A percentile compares a stretch with the other conserved stretches of the same genome.
Evolutionary conservation across 2,113 vertebrate species (phyloP).

Genomic region (Corydoras maculifer): DNA sequence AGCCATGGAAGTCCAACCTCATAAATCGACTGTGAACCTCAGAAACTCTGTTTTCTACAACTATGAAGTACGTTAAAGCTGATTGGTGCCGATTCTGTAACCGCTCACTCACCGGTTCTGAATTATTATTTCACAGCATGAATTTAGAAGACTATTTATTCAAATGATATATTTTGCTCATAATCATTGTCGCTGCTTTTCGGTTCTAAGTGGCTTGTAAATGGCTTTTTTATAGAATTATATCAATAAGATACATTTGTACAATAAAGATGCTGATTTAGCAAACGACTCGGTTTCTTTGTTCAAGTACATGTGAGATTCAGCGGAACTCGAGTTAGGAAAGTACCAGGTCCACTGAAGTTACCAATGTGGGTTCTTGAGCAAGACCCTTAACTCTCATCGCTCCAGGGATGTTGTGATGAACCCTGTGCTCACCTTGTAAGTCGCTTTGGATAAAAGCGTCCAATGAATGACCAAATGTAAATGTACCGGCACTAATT

Average conservation of each 20-base stretch:
- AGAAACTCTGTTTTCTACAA: constrained; percentile 91
- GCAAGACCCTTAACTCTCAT: too few relatives aligned
- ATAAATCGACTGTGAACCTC: constrained; percentile 94
- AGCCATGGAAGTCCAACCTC: constrained; percentile 63
- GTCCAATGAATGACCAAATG: too few relatives aligned
- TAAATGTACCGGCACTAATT: too few relatives aligned
- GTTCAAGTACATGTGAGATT: constrained; percentile 24
- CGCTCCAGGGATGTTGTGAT: too few relatives aligned
- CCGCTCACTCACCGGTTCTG: constrained; percentile 94
- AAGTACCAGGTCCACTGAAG: too few relatives aligned
- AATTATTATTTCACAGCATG: constrained; percentile 98
- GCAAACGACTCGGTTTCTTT: constrained; percentile 56
- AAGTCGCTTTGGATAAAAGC: too few relatives aligned
- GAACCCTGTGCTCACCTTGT: too few relatives aligned
- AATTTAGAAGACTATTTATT: constrained; percentile 83
- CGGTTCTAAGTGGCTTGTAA: constrained; percentile 93
- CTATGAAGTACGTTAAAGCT: constrained; percentile 95
- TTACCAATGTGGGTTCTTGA: too few relatives aligned
- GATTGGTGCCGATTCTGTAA: constrained; percentile 94
- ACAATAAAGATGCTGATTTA: constrained; percentile 99
- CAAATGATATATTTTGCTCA: constrained; percentile 99
- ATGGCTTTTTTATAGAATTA: constrained; percentile 97
- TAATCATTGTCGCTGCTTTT: constrained; percentile 84
- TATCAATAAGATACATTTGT: constrained; percentile 87
- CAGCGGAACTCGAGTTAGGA: too few relatives aligned